Evolutionary conservation across 1,140 invertebrate species (phyloP), one percentile per base, ranked within the genome.

Genomic region (Portunus trituberculatus): DNA sequence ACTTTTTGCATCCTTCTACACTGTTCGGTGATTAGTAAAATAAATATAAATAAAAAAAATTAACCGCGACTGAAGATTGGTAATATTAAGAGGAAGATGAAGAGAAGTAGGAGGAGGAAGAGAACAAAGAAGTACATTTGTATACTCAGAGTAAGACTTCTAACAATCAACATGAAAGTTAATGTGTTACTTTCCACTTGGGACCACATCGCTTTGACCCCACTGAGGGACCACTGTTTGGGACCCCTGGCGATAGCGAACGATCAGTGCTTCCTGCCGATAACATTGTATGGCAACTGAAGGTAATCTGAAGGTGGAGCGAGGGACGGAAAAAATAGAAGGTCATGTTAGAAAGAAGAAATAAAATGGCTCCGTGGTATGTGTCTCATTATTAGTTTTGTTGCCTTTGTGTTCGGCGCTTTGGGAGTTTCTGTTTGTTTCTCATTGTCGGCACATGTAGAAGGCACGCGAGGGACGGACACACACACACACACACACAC

Each of bases 211-310:
- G 39, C 39, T 39, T 1, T 39, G 39, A 39, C 39, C 39, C 1
- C 39, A 39, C n/a, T n/a, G n/a, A n/a, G n/a, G n/a, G n/a, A n/a
- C n/a, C n/a, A n/a, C 39, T 46, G 59, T 39, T 59, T 39, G n/a
- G 28, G 32, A 29, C n/a, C 84, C n/a, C n/a, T 16, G 87, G 87
- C 39, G 59, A 82, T 76, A 67, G 84, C n/a, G 4, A 31, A 39
- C 93, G 14, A 28, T 1, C 20, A 84, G 46, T 93, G 86, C 84
- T 93, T 76, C 84, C 29, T 32, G 29, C 12, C 93, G 93, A 93
- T 93, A 93, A 89, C 93, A 88, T 93, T 93, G 93, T 93, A 93
- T 7, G 48, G 84, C 84, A 93, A 89, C 86, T 93, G 93, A 84
- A 82, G 93, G 31, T 89, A 67, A 87, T 93, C 83, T 67, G 93